phyloP scores from a whole-genome alignment of 2,888 invertebrate species.

The Xanthia icteritia region DNA sequence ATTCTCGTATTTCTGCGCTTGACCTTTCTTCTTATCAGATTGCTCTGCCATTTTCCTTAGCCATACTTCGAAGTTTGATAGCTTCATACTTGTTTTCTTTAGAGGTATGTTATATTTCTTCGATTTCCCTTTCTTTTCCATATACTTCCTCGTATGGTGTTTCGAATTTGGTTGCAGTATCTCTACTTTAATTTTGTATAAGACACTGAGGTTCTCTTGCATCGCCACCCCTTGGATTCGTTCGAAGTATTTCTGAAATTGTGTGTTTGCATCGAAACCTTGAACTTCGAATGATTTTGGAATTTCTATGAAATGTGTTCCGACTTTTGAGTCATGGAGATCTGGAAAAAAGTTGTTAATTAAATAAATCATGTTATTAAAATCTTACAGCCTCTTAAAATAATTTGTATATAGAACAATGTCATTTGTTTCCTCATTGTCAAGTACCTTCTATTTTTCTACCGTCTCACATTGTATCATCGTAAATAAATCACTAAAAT shows the following conservation, averaged over 20 bases:
- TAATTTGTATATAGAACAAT: not conserved
- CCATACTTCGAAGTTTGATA: constrained; percentile 83
- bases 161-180: constrained; percentile 62
- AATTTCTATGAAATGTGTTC: constrained; percentile 73
- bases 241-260: constrained; percentile 77
- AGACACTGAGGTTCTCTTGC: constrained; percentile 75
- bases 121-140: constrained; percentile 70
- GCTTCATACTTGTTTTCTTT: constrained; percentile 84
- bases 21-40: constrained; percentile 61
- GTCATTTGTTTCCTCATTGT: not conserved
- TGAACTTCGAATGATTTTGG: constrained; percentile 79
- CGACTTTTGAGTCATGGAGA: constrained; percentile 64
- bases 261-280: constrained; percentile 70
- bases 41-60: constrained; percentile 80
- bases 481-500: not conserved
- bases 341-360: constrained; percentile 60
- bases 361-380: not conserved
- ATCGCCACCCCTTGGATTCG: constrained; percentile 77
- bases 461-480: not conserved
- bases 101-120: constrained; percentile 85
- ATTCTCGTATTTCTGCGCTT: constrained; percentile 61
- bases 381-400: not conserved
- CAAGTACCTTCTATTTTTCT: not conserved
- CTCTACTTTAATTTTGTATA: constrained; percentile 81
- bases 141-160: constrained; percentile 62